Evolutionary conservation across 2,888 invertebrate species (phyloP).

Genomic region (Parascotia fuliginaria): DNA sequence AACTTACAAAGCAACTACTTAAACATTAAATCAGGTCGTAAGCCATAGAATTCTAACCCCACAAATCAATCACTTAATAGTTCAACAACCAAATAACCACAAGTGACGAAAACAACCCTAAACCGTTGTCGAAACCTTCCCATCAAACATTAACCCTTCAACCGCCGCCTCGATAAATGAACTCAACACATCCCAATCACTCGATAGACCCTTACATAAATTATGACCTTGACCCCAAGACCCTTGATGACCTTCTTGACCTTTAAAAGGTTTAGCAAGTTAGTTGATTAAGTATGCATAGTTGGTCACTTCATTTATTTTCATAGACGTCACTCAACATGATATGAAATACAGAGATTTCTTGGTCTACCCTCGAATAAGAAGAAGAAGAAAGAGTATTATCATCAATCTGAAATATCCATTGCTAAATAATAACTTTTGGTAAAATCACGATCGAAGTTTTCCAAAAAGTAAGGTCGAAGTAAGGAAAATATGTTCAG

Average conservation of each 20-base stretch:
- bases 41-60: not conserved
- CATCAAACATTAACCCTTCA: constrained; percentile 31
- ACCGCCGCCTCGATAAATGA: constrained; percentile 31
- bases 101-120: constrained; percentile 10
- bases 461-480: no score
- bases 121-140: constrained; percentile 16
- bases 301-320: not conserved
- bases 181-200: constrained; percentile 25
- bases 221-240: constrained; percentile 16
- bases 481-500: no score
- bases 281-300: constrained; percentile 8
- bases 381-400: no score
- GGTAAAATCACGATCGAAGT: no score
- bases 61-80: not conserved
- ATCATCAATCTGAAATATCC: no score
- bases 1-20: no score
- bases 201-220: constrained; percentile 31
- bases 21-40: not conserved
- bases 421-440: no score
- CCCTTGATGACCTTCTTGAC: constrained; percentile 2
- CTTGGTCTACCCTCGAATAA: no score
- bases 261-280: constrained; percentile 6
- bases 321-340: no score
- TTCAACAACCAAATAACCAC: not conserved
- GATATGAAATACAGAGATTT: no score